Evolutionary conservation across 2,888 invertebrate genomes (phyloP).

Genomic region (Lochmaea crataegi): DNA sequence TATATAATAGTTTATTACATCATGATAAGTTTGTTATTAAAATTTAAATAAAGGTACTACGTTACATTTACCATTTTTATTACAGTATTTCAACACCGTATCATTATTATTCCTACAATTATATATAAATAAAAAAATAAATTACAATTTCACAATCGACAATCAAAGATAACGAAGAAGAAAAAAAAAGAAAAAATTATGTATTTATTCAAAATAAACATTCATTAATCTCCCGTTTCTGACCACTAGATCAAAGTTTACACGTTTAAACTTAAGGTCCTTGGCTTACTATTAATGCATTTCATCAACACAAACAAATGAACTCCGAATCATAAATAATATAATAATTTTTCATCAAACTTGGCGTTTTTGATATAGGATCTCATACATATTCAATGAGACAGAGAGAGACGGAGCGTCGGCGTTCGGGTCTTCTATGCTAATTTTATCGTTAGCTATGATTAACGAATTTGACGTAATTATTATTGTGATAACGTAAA

Average conservation of each 20-base stretch:
- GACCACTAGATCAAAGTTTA: conserved; percentile 20
- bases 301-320: conserved; percentile 31
- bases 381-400: conserved; percentile 62
- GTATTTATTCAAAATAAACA: not conserved
- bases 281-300: conserved; percentile 16
- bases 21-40: too few species aligned
- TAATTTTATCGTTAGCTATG: conserved; percentile 55
- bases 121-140: not conserved
- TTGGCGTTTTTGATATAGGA: conserved; percentile 44
- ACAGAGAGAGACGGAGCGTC: conserved; percentile 51
- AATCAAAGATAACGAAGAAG: not conserved
- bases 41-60: too few species aligned
- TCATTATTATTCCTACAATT: not conserved
- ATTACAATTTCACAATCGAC: not conserved
- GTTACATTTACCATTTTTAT: not conserved
- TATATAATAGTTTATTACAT: too few species aligned
- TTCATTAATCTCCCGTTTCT: conserved; percentile 8
- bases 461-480: conserved; percentile 9
- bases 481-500: conserved; percentile 1
- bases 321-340: conserved; percentile 35
- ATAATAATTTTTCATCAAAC: conserved; percentile 55
- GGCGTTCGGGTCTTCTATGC: conserved; percentile 56
- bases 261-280: conserved; percentile 10
- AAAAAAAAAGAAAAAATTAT: not conserved
- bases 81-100: not conserved